Base-by-base conservation (phyloP, 2,113 vertebrate species). In the Equus przewalskii region DNA sequence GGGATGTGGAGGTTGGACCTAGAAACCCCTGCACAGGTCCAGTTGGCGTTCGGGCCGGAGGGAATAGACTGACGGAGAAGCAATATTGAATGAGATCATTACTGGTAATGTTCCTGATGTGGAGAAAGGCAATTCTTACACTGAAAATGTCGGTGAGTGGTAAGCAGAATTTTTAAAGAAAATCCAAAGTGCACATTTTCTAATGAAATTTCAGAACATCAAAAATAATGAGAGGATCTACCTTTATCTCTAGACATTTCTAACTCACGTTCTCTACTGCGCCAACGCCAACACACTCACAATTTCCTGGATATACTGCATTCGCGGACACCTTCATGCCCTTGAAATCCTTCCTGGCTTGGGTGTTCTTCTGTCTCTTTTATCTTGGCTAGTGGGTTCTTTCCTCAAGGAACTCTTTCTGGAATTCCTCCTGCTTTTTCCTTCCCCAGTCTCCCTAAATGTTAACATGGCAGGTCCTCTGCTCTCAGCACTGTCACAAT, bases 391-490 rank as follows among this genome's bases (percentile, higher is more conserved):
- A 0, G 67, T 15, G 12, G 44, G 2, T 9, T 41, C 30, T 83
- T 69, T 33, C 18, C 51, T 69, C 6, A 0, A 60, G 33, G 3
- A 44, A 56, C 1, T 28, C 67, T 82, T 81, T n/a, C 60, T n/a
- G 51, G n/a, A 56, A 78, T 49, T 6, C 30, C 24, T 28, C 30
- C 64, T 4, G 5, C 24, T 18, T 26, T 22, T 18, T 65, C 26
- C 16, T 3, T n/a, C n/a, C 21, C 21, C 5, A 1, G 3, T 11
- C 54, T 6, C 56, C 51, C 15, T 81, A 11, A 13, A 3, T 12
- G 15, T 56, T 8, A 49, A 28, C 41, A 4, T 0, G 1, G 3
- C 4, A 0, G 1, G 7, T 13, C n/a, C 4, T 0, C 9, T 6
- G 4, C 16, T 67, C 44, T n/a, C 22, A 3, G 46, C 3, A 0